Base-by-base conservation (phyloP, 2,888 invertebrate species). In the Neria commutata region DNA sequence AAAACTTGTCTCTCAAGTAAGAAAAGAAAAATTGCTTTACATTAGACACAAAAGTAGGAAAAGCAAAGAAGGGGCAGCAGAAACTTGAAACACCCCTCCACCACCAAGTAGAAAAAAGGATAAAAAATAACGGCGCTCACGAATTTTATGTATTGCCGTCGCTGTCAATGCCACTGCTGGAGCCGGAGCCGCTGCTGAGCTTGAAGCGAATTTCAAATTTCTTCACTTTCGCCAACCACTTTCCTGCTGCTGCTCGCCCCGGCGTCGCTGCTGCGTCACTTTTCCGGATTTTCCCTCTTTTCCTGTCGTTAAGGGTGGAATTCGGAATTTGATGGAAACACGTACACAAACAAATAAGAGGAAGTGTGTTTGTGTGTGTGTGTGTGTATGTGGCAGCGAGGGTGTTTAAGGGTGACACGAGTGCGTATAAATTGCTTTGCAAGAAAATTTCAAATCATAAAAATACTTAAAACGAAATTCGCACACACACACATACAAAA, bases 401-500 rank as follows among this genome's bases (percentile, higher is more conserved):
- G 19, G 21, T 29, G 11, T 29, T 8, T 29, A 14, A 37, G 42
- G 42, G 42, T 42, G 42, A 21, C 21, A 6, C n/a, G 6, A n/a
- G 11, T 37, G 42, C 26, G 33, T 23, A 6, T 45, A 54, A 54
- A 54, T 54, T 54, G 46, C 24, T 53, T 45, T 29, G 29, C 53
- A 45, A 53, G 24, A 51, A 42, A 26, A 42, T 42, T 42, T 42
- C 42, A 42, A 42, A 21, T 42, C 21, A 42, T 21, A 6, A 42
- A 42, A 42, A 4, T 42, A 6, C 21, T 42, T 42, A 19, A 19
- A 42, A 56, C 50, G 57, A 58, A 59, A 45, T 21, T 46, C 33
- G 33, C 33, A 70, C 70, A 72, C 71, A 74, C 71, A 10, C 3
- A 42, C 42, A 19, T 19, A n/a, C 37, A n/a, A 37, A 37, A 8